Conservation (phyloP, 2,113 vertebrate species). For the Spea multiplicata region DNA sequence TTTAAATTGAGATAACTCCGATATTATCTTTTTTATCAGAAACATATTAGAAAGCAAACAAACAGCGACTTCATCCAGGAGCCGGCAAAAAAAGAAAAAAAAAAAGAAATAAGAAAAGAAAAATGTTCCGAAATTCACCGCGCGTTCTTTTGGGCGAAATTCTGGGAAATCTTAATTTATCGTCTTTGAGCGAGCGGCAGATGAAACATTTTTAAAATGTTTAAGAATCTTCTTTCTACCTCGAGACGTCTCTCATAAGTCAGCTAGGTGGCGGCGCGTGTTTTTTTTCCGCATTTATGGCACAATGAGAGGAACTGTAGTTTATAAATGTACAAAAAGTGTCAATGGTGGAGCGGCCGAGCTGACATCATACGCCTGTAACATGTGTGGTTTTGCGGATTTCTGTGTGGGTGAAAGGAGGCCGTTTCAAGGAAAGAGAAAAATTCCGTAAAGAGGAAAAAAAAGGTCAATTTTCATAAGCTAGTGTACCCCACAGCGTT, state of each 20-base stretch:
- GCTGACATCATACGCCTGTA: slow-evolving; percentile 68
- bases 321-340: slow-evolving; percentile 51
- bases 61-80: not conserved
- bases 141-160: not conserved
- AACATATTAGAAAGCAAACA: not conserved
- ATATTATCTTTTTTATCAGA: not conserved
- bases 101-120: not conserved
- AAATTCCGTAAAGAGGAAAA: slow-evolving; percentile 60
- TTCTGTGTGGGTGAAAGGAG: slow-evolving; percentile 63
- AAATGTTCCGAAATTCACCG: not conserved
- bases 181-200: slow-evolving; percentile 64
- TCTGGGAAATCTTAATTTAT: slow-evolving; percentile 53
- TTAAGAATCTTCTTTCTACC: slow-evolving; percentile 68
- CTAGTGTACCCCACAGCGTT: slow-evolving; percentile 54
- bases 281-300: slow-evolving; percentile 64
- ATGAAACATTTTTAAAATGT: slow-evolving; percentile 67
- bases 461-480: slow-evolving; percentile 52
- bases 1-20: not conserved
- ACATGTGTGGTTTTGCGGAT: slow-evolving; percentile 63
- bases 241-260: slow-evolving; percentile 68
- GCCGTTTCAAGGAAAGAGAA: slow-evolving; percentile 63
- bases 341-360: slow-evolving; percentile 31
- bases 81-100: not conserved
- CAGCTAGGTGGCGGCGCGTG: slow-evolving; percentile 66
- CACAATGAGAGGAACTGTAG: slow-evolving; percentile 63